Evolutionary conservation across 2,888 invertebrate genomes (phyloP), one percentile per base, ranked within the genome.

Genomic region (Neocrepidodera transversa): DNA sequence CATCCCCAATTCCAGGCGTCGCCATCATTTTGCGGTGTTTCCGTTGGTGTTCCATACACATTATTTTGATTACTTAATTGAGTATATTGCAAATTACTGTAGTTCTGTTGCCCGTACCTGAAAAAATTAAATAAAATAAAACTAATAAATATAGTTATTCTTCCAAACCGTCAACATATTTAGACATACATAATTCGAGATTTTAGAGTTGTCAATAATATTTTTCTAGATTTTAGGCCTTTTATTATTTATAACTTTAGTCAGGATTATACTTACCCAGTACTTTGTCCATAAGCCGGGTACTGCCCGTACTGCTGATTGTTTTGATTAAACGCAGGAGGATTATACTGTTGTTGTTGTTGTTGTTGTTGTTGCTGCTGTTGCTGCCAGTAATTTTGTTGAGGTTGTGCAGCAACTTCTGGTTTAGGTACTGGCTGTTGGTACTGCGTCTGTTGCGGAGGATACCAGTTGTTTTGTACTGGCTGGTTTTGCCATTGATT

Each of bases 1-100:
- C 86, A 86, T 1, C 83, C 84, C 86, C 86, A 86, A 70, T 83
- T 83, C 85, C 85, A 85, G 47, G 75, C 68, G 66, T 79, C 79
- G 5, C 71, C 71, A 36, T 74, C 70, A 18, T 66, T 63, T 32
- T 65, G 66, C 16, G 50, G 63, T 30, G 63, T 65, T 1, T 58
- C 54, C 80, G 82, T 54, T 70, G 77, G 70, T 80, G 82, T 51
- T 35, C 48, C 55, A 23, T 64, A 59, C 11, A 55, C 50, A 18
- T 64, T 62, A 50, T 65, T 63, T 52, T 64, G 62, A 49, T 67
- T 66, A 47, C 66, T 68, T 40, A 70, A 70, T 55, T 72, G 74
- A 53, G 68, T 71, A 59, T 73, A 74, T 53, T 74, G 74, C 62
- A 68, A 48, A 62, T 71, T 72, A 17, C 65, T 68, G 35, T 70